These are phyloP conservation scores for Cheilosia urbana DNA, from an alignment of 2,888 invertebrate genomes.

Conservation along the genomic window DNA sequence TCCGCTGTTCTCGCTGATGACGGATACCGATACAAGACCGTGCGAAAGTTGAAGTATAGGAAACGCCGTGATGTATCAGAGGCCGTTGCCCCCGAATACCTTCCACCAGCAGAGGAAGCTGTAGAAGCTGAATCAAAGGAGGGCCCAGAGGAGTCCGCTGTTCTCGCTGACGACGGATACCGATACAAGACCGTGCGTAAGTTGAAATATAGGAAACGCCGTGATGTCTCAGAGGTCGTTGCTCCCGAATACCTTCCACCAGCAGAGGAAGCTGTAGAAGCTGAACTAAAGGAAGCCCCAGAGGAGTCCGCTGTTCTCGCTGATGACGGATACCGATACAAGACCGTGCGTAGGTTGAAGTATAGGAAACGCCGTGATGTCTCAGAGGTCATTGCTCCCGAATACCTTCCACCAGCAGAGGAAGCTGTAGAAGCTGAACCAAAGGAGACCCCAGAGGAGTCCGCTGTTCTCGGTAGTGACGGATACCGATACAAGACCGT, in stretches of 20 bases:
- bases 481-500: slow-evolving; percentile 69
- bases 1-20: slow-evolving; percentile 74
- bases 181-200: slow-evolving; percentile 62
- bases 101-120: slow-evolving; percentile 65
- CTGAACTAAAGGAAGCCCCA: slow-evolving; percentile 29
- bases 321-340: slow-evolving; percentile 72
- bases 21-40: slow-evolving; percentile 67
- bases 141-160: slow-evolving; percentile 73
- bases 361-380: slow-evolving; percentile 52
- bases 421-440: not conserved
- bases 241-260: slow-evolving; percentile 77
- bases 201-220: slow-evolving; percentile 48
- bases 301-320: slow-evolving; percentile 29
- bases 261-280: slow-evolving; percentile 11
- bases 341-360: slow-evolving; percentile 46
- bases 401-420: slow-evolving; percentile 30
- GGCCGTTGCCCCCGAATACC: slow-evolving; percentile 75
- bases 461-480: slow-evolving; percentile 74
- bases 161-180: slow-evolving; percentile 59
- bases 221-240: slow-evolving; percentile 42
- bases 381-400: slow-evolving; percentile 8
- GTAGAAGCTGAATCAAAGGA: slow-evolving; percentile 18
- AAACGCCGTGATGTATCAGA: slow-evolving; percentile 47
- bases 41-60: slow-evolving; percentile 53
- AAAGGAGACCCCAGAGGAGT: slow-evolving; percentile 17